phyloP scores from a whole-genome alignment of 1,140 invertebrate species.

The Platyscapa corneri region DNA sequence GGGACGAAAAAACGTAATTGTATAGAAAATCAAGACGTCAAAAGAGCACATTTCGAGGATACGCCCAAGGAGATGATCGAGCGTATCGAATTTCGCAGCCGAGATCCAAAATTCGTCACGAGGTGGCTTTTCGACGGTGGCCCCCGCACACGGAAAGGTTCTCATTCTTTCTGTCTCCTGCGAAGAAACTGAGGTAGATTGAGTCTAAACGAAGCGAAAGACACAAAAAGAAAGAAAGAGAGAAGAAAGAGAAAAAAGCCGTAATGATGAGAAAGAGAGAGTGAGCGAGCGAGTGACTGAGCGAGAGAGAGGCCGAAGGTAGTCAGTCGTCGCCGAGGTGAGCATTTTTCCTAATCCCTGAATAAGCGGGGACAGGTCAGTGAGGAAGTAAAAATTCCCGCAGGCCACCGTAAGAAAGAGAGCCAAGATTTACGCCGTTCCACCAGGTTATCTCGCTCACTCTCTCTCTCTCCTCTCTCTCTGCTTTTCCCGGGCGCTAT shows the following conservation, averaged over 20 bases:
- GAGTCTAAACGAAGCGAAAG: conserved; percentile 12
- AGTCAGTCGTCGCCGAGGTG: background rate
- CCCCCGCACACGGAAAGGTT: background rate
- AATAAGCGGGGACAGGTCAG: conserved; percentile 52
- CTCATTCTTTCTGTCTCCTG: conserved; percentile 28
- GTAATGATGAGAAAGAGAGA: conserved; percentile 10
- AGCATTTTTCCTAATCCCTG: conserved; percentile 37
- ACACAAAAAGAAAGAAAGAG: conserved; percentile 28
- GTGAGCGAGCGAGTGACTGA: conserved; percentile 32
- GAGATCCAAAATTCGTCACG: conserved; percentile 56
- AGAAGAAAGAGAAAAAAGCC: conserved; percentile 26
- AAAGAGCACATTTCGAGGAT: conserved; percentile 39
- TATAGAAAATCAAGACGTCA: conserved; percentile 56
- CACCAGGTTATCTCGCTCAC: conserved; percentile 56
- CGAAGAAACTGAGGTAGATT: conserved; percentile 20
- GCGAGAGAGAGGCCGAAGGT: conserved; percentile 27
- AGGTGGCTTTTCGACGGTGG: conserved; percentile 34
- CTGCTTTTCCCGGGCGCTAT: conserved; percentile 20
- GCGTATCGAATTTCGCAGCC: conserved; percentile 57
- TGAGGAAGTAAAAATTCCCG: conserved; percentile 58
- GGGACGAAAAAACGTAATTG: conserved; percentile 50
- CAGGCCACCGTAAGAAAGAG: conserved; percentile 54
- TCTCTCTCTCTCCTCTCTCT: background rate
- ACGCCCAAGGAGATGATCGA: conserved; percentile 57
- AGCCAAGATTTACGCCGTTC: conserved; percentile 67